A percentile compares a stretch with the other conserved stretches of the same genome.
phyloP scores from a whole-genome alignment of 2,113 vertebrate species.

The Dascyllus trimaculatus region DNA sequence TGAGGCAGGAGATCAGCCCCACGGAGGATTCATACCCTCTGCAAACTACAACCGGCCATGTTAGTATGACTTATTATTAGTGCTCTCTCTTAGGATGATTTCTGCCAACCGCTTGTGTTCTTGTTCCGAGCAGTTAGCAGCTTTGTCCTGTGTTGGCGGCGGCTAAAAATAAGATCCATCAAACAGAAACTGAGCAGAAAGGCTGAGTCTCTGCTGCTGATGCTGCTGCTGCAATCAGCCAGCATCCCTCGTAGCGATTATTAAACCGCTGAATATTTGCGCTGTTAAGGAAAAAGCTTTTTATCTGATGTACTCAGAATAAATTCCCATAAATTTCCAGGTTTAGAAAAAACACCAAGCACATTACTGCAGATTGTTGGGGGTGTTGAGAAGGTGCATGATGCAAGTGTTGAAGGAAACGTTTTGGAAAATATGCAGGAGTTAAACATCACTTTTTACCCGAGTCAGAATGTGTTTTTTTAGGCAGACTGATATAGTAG shows the following conservation, averaged over 20 bases:
- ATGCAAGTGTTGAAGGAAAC: neutral
- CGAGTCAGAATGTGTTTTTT: too few species aligned
- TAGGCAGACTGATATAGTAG: too few species aligned
- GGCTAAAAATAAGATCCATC: neutral
- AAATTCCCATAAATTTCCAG: neutral
- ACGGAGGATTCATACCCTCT: conserved; percentile 88
- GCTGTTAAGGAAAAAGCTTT: neutral
- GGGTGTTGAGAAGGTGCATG: neutral
- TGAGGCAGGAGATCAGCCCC: conserved; percentile 94
- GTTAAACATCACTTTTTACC: too few species aligned
- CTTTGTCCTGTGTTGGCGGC: neutral
- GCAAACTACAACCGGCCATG: conserved; percentile 85
- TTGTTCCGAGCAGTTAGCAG: neutral
- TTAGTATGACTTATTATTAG: conserved; percentile 78
- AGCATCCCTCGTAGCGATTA: neutral
- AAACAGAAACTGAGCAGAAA: neutral
- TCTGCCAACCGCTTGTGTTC: neutral
- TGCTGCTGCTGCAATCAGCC: neutral
- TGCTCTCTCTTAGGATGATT: neutral
- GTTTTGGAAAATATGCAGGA: too few species aligned
- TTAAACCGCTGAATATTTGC: neutral
- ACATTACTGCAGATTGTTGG: too few species aligned
- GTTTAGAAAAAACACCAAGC: neutral
- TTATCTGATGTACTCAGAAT: neutral
- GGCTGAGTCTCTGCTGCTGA: neutral